A percentile compares a stretch with the other conserved stretches of the same genome.
These are phyloP conservation scores for Drosophila subsilvestris DNA, from an alignment of 2,888 invertebrate genomes.

Conservation along the genomic window DNA sequence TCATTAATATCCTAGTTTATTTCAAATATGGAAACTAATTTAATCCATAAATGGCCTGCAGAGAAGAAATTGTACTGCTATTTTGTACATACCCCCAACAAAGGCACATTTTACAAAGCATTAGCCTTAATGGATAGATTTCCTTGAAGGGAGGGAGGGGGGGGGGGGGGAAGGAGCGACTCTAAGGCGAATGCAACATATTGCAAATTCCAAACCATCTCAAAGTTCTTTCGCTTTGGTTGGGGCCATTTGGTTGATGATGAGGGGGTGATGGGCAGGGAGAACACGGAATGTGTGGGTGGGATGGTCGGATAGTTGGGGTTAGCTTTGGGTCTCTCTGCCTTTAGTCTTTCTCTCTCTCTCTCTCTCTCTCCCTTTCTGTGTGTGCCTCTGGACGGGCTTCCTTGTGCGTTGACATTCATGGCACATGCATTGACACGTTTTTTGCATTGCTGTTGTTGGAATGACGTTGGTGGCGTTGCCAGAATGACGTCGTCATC, in stretches of 20 bases:
- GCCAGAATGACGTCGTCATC: slow-evolving; percentile 16
- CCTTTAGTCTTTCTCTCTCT: slow-evolving; percentile 1
- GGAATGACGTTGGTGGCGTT: slow-evolving; percentile 12
- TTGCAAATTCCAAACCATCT: slow-evolving; percentile 15
- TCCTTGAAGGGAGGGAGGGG: neutral
- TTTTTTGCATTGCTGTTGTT: slow-evolving; percentile 51
- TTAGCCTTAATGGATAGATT: slow-evolving; percentile 7
- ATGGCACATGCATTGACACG: slow-evolving; percentile 73
- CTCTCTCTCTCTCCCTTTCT: no score
- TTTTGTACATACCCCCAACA: neutral
- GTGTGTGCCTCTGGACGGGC: neutral
- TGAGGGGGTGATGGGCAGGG: neutral
- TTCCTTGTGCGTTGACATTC: slow-evolving; percentile 60
- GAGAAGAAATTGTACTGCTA: neutral
- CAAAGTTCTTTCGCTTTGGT: slow-evolving; percentile 5
- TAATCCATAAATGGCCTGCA: neutral
- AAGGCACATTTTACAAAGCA: slow-evolving; percentile 1
- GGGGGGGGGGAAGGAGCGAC: neutral
- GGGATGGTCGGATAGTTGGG: no score
- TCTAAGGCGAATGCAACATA: slow-evolving; percentile 8
- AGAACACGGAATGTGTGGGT: slow-evolving; percentile 3
- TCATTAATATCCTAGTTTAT: neutral
- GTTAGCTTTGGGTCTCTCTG: slow-evolving; percentile 3
- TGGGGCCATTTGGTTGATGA: neutral
- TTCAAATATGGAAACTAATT: neutral